A percentile compares a stretch with the other conserved stretches of the same genome.
These are phyloP conservation scores for Eupleurogrammus muticus DNA, from an alignment of 2,797 vertebrate genomes.

Conservation along the genomic window DNA sequence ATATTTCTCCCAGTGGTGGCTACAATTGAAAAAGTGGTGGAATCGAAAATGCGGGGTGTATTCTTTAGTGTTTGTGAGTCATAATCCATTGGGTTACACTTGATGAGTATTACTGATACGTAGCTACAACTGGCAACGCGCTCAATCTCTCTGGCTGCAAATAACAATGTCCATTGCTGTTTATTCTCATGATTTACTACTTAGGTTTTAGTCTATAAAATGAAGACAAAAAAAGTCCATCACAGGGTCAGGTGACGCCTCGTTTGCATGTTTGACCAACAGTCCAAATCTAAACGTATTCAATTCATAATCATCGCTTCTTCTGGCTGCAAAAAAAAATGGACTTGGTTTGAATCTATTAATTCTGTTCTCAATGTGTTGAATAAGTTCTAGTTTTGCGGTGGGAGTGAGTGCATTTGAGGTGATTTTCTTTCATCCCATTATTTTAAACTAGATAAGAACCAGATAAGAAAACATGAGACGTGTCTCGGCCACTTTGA, in stretches of 20 bases:
- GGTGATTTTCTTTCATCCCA: background rate
- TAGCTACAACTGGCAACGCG: background rate
- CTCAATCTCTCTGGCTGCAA: background rate
- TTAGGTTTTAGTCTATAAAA: background rate
- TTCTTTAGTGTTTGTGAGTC: background rate
- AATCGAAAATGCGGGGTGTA: background rate
- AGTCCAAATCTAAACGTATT: too few relatives aligned
- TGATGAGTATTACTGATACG: background rate
- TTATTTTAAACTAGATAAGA: conserved; percentile 24
- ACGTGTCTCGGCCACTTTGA: conserved; percentile 38
- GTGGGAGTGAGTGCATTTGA: conserved; percentile 26
- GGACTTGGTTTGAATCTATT: too few relatives aligned
- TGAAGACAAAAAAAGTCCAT: background rate
- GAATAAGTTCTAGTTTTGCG: conserved; percentile 20
- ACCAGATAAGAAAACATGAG: too few relatives aligned
- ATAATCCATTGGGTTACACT: background rate
- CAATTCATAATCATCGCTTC: background rate
- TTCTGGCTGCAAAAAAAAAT: background rate
- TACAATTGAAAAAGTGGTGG: background rate
- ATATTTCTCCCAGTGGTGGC: background rate
- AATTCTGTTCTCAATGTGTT: background rate
- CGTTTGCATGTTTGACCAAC: background rate
- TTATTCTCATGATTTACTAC: background rate
- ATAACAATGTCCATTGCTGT: background rate
- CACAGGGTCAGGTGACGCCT: background rate